Conservation (phyloP, 2,797 vertebrate genomes). For the Craterocephalus amniculus region DNA sequence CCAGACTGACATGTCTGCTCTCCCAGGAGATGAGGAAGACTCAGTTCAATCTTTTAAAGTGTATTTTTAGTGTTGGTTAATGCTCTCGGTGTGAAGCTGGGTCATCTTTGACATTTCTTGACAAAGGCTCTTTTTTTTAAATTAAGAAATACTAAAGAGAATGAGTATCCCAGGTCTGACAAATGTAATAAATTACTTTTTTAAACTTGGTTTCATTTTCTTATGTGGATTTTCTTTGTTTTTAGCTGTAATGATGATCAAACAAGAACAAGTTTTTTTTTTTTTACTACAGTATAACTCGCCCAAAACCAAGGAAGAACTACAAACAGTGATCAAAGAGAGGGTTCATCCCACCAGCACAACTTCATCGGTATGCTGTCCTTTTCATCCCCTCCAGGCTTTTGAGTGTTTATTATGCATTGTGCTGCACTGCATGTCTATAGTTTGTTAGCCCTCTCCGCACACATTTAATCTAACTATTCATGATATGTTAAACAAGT, state of each 20-base stretch:
- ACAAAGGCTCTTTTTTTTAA: not conserved
- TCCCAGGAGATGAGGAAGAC: slow-evolving; percentile 23
- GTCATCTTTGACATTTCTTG: slow-evolving; percentile 1
- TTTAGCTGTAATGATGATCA: not conserved
- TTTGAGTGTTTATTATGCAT: slow-evolving; percentile 7
- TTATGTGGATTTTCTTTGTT: not conserved
- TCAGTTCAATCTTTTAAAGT: slow-evolving; percentile 15
- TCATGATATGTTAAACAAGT: not conserved
- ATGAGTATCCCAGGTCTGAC: not conserved
- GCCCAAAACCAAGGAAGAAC: slow-evolving; percentile 11
- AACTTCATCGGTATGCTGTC: slow-evolving; percentile 3
- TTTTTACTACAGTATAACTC: not conserved
- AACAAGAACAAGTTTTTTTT: not conserved
- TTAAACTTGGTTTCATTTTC: not conserved
- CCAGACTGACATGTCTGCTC: slow-evolving; percentile 18
- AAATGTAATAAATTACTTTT: not conserved
- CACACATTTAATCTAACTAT: not conserved
- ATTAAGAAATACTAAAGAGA: not conserved
- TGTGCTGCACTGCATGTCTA: slow-evolving; percentile 7
- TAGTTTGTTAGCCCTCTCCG: not conserved
- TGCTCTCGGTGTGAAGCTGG: slow-evolving; percentile 3
- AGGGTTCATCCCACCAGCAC: not conserved
- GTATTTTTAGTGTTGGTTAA: slow-evolving; percentile 16
- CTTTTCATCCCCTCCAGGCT: not conserved
- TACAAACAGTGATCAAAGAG: slow-evolving; percentile 34